A percentile compares a stretch with the other conserved stretches of the same genome.
Evolutionary conservation across 1,140 invertebrate genomes (phyloP).

Genomic region (Drosophila nebulosa): DNA sequence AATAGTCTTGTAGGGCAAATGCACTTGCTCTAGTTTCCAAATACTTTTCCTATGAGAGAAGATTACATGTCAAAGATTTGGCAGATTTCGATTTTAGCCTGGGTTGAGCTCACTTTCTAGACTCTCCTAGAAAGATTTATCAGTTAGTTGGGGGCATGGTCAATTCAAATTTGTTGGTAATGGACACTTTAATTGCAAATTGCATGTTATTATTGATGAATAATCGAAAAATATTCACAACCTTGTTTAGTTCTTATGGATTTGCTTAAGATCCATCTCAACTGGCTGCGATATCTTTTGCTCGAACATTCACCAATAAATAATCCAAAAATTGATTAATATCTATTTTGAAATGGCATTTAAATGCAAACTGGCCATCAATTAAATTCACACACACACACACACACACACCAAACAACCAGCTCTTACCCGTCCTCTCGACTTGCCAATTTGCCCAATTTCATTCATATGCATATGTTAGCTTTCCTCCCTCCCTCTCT

Average conservation of each 20-base stretch:
- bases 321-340: conserved; percentile 46
- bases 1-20: neutral
- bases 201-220: neutral
- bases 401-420: neutral
- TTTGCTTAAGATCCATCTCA: neutral
- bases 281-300: neutral
- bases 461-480: conserved; percentile 26
- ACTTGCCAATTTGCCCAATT: conserved; percentile 9
- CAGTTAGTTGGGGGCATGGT: no score
- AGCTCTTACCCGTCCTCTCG: neutral
- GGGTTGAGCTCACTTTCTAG: no score
- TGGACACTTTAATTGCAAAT: neutral
- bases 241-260: neutral
- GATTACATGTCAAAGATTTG: neutral
- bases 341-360: conserved; percentile 29
- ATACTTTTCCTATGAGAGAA: neutral
- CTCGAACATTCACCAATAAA: conserved; percentile 21
- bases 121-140: no score
- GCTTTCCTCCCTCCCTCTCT: neutral
- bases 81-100: neutral
- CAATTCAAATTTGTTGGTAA: neutral
- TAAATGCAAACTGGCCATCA: conserved; percentile 23
- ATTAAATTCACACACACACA: conserved; percentile 20
- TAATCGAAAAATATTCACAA: neutral
- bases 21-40: neutral